Conservation (phyloP, 2,888 invertebrate species). For the Beris morrisii region DNA sequence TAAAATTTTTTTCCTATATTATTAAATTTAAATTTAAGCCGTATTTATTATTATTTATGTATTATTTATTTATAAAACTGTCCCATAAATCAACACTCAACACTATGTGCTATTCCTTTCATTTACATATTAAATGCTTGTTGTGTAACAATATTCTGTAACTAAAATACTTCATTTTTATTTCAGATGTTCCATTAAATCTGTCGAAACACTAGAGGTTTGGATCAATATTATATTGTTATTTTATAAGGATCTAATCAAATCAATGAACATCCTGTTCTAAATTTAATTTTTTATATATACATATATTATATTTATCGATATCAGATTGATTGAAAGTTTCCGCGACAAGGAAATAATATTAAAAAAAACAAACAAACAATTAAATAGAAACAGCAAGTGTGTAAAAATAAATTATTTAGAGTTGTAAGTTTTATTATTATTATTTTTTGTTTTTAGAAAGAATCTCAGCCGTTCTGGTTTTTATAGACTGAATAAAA, state of each 20-base stretch:
- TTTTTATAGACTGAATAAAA: slow-evolving; percentile 45
- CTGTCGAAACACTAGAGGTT: slow-evolving; percentile 74
- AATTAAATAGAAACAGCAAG: slow-evolving; percentile 8
- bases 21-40: no score
- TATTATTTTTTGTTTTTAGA: slow-evolving; percentile 38
- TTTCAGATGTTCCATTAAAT: slow-evolving; percentile 87
- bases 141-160: no score
- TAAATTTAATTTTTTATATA: slow-evolving; percentile 23
- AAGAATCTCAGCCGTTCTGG: slow-evolving; percentile 51
- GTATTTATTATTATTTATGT: no score
- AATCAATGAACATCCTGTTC: slow-evolving; percentile 16
- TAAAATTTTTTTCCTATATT: no score
- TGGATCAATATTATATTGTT: slow-evolving; percentile 18
- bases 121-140: no score
- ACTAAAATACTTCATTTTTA: slow-evolving; percentile 40
- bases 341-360: slow-evolving; percentile 1
- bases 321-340: background rate
- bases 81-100: no score
- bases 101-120: no score
- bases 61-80: no score
- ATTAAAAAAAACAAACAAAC: background rate
- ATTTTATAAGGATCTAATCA: slow-evolving; percentile 23
- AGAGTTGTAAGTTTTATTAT: slow-evolving; percentile 17
- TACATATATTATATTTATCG: slow-evolving; percentile 22
- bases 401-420: slow-evolving; percentile 33